Percentiles rank a stretch among this genome's conserved stretches.
These are phyloP conservation scores for Parnassius mnemosyne DNA, from an alignment of 2,888 invertebrate genomes.

Conservation along the genomic window DNA sequence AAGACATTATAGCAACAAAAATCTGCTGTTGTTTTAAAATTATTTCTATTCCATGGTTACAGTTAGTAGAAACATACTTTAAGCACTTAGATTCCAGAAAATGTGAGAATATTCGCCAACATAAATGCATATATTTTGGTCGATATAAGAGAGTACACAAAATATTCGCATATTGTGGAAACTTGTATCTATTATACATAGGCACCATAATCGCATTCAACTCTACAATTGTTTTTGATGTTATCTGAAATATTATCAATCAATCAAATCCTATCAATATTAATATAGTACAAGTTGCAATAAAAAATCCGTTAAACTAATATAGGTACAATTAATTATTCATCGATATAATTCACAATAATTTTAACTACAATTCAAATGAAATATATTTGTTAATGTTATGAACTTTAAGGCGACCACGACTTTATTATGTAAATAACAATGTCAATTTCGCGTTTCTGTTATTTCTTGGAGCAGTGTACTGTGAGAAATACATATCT, in stretches of 20 bases:
- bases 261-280: background rate
- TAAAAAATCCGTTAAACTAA: background rate
- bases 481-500: constrained; percentile 25
- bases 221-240: background rate
- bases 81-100: too few species aligned
- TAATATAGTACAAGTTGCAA: background rate
- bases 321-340: background rate
- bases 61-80: too few species aligned
- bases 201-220: constrained; percentile 1
- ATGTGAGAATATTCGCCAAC: too few species aligned
- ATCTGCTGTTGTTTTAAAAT: too few species aligned
- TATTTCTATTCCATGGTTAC: too few species aligned
- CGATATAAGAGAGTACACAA: background rate
- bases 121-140: background rate
- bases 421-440: background rate
- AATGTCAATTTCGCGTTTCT: background rate
- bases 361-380: background rate
- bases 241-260: background rate
- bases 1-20: background rate
- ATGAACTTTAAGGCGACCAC: background rate
- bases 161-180: background rate
- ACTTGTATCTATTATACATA: background rate
- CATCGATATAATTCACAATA: background rate
- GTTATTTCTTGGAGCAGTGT: background rate
- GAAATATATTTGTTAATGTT: background rate